phyloP scores from a whole-genome alignment of 2,113 vertebrate genomes.

The Myocastor coypus region DNA sequence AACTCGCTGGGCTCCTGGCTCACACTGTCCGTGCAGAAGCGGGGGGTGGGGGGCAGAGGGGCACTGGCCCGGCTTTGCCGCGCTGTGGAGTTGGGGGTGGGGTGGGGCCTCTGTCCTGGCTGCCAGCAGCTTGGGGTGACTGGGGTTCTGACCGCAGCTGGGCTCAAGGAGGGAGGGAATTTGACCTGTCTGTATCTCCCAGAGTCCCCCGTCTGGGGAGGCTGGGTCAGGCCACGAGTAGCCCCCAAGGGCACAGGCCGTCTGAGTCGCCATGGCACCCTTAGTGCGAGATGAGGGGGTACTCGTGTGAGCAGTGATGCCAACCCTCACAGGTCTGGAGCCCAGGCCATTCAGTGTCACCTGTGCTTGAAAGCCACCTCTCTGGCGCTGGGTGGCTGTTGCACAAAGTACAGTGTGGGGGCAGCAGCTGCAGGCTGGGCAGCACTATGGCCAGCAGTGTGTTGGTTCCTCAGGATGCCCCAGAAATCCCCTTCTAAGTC shows the following conservation, averaged over 20 bases:
- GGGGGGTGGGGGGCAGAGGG: not conserved
- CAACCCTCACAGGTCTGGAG: not conserved
- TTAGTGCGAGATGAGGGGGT: not conserved
- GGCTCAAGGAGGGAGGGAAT: not conserved
- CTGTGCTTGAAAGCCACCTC: accelerated
- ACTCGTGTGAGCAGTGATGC: not conserved
- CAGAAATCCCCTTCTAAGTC: not conserved
- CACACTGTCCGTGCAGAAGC: conserved; percentile 75
- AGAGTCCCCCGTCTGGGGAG: not conserved
- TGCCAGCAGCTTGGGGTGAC: not conserved
- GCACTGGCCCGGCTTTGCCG: conserved; percentile 51
- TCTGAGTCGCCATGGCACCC: not conserved
- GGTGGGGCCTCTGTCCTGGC: accelerated
- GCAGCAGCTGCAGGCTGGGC: not conserved
- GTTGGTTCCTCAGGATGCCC: not conserved
- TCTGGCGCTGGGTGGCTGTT: not conserved
- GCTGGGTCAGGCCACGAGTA: not conserved
- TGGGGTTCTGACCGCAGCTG: not conserved
- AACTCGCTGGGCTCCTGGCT: conserved; percentile 73
- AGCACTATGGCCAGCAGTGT: not conserved
- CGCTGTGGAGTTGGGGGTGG: accelerated
- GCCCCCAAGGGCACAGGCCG: not conserved
- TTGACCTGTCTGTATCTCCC: not conserved
- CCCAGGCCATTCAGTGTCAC: too few species aligned
- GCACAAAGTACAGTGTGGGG: too few species aligned